Evolutionary conservation across 2,888 invertebrate species (phyloP).

Genomic region (Trachelus troglodyta): DNA sequence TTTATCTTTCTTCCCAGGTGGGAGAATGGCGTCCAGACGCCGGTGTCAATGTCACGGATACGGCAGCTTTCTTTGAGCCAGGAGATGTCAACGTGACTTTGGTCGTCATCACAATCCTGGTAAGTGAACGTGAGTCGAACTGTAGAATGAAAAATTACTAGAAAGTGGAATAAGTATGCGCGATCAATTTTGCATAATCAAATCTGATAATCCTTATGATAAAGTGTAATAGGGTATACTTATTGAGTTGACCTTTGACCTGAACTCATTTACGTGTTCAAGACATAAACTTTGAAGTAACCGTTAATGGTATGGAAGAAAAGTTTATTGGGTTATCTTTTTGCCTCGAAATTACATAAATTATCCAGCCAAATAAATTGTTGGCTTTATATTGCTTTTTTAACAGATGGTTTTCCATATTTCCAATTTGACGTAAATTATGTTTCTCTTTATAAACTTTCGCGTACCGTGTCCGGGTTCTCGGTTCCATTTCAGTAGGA

Average conservation of each 20-base stretch:
- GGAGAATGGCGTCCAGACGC: conserved; percentile 79
- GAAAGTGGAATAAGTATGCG: not conserved
- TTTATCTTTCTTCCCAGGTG: conserved; percentile 62
- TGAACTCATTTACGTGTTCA: not conserved
- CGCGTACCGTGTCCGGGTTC: not conserved
- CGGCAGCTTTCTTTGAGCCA: conserved; percentile 78
- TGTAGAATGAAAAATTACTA: not conserved
- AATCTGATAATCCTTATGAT: not conserved
- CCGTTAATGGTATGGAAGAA: not conserved
- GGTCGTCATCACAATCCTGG: conserved; percentile 81
- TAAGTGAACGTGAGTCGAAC: conserved; percentile 62
- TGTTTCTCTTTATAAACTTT: not conserved
- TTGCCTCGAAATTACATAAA: not conserved
- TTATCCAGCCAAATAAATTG: not conserved
- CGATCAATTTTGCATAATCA: not conserved
- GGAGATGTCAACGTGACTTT: conserved; percentile 79
- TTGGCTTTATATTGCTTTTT: not conserved
- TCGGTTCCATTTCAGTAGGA: not conserved
- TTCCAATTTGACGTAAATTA: not conserved
- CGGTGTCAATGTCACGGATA: conserved; percentile 78
- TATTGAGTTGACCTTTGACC: not conserved
- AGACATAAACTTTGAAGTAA: not conserved
- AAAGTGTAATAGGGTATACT: not conserved
- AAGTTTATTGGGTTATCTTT: not conserved
- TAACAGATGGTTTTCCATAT: not conserved